phyloP scores from a whole-genome alignment of 2,888 invertebrate species.

The Rhingia rostrata region DNA sequence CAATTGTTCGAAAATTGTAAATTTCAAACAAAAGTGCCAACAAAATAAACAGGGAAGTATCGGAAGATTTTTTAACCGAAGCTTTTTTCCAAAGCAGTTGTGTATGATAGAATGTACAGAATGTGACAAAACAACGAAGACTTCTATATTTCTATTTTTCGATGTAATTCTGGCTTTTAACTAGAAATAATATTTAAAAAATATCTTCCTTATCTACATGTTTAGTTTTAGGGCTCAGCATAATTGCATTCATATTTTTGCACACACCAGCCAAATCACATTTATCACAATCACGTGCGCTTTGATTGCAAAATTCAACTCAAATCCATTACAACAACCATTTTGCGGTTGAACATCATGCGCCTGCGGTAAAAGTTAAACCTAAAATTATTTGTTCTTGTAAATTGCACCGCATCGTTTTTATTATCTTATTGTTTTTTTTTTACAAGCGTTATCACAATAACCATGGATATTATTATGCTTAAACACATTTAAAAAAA shows the following conservation, averaged over 20 bases:
- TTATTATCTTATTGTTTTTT: slow-evolving; percentile 8
- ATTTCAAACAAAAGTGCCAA: too few species aligned
- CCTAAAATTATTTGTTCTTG: slow-evolving; percentile 43
- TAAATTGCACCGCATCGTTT: slow-evolving; percentile 53
- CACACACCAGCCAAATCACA: slow-evolving; percentile 9
- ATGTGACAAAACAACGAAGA: too few species aligned
- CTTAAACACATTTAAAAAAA: slow-evolving; percentile 38
- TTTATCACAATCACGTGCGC: slow-evolving; percentile 34
- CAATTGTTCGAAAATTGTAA: too few species aligned
- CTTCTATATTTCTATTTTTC: too few species aligned
- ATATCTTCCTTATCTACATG: too few species aligned
- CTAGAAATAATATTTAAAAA: too few species aligned
- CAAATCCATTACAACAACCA: slow-evolving; percentile 25
- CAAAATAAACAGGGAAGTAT: too few species aligned
- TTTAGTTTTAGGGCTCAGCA: not conserved
- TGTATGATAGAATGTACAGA: too few species aligned
- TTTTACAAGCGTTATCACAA: slow-evolving; percentile 48
- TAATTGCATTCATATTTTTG: not conserved
- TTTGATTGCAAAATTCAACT: slow-evolving; percentile 30
- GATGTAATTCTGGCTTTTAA: too few species aligned
- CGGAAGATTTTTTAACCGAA: too few species aligned
- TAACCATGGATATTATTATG: slow-evolving; percentile 17
- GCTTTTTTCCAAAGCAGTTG: too few species aligned
- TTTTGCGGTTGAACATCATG: slow-evolving; percentile 26
- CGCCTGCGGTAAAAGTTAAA: slow-evolving; percentile 19